Base-by-base conservation (phyloP, 2,113 vertebrate genomes). In the Melanerpes formicivorus region DNA sequence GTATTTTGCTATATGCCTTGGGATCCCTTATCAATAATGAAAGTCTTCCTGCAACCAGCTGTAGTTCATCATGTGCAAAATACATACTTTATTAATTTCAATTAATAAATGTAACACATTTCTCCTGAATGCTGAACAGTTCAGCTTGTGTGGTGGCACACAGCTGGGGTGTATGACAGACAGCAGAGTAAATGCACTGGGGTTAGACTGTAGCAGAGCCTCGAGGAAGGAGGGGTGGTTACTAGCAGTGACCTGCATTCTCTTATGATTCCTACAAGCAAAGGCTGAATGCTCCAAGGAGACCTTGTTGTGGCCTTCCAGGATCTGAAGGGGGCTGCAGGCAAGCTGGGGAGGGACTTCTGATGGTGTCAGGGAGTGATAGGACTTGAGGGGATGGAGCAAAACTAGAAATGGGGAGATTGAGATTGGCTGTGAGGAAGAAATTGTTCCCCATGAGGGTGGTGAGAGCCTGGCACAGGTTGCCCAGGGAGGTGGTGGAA, bases 211-310 rank as follows among this genome's bases (percentile, higher is more conserved):
- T 25, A 44, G 79, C 40, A 60, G 76, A 67, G 52, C 82, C 73
- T 55, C 74, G 5, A 4, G 74, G 80, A 71, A 9, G 46, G 37
- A 55, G 54, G 65, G 48, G 14, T 64, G 52, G 72, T 76, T 85
- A 37, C 88, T 92, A 59, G 62, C 81, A 56, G 63, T 77, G 85
- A 87, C 94, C 87, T 67, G 70, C 87, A 66, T 90, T 91, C 82
- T 73, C 27, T 83, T 81, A 84, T 7, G 1, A 67, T 73, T 91
- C 90, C n/a, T 81, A 56, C 92, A 90, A 58, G 50, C 14, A 44
- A 44, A 44, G 42, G 42, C 42, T 44, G 42, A 44, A 15, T 14
- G 42, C 42, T 44, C 42, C 42, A 44, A 44, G 42, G 42, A 44
- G 42, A 44, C 42, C 14, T 44, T 16, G 5, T 44, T 44, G 42